phyloP scores from a whole-genome alignment of 1,140 invertebrate species.

The Lysiphlebus fabarum region DNA sequence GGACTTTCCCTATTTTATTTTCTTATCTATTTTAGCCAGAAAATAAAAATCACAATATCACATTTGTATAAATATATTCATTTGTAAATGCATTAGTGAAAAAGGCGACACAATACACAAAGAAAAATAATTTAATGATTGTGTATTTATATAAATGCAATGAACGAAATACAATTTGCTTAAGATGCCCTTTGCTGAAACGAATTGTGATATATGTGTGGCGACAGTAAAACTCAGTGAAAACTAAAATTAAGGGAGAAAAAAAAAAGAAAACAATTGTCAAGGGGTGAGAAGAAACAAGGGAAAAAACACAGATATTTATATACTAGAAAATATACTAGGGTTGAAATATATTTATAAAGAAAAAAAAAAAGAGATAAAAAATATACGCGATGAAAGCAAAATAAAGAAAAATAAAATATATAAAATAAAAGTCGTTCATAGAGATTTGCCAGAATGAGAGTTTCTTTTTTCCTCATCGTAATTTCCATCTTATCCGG shows the following conservation, averaged over 20 bases:
- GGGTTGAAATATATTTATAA: background rate
- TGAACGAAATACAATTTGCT: slow-evolving; percentile 41
- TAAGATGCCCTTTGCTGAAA: slow-evolving; percentile 35
- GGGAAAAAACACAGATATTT: slow-evolving; percentile 10
- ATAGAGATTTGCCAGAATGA: slow-evolving; percentile 29
- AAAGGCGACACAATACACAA: background rate
- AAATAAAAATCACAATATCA: too few relatives aligned
- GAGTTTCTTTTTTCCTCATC: slow-evolving; percentile 24
- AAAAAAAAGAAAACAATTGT: slow-evolving; percentile 5
- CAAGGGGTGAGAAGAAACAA: background rate
- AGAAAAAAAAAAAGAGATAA: slow-evolving; percentile 10
- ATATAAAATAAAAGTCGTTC: slow-evolving; percentile 15
- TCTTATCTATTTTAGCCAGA: too few relatives aligned
- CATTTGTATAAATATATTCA: background rate
- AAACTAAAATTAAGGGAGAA: background rate
- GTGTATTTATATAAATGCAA: slow-evolving; percentile 16
- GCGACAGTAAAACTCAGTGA: slow-evolving; percentile 1
- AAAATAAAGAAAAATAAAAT: slow-evolving; percentile 8
- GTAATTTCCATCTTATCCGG: slow-evolving; percentile 45
- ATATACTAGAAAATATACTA: background rate
- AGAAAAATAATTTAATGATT: slow-evolving; percentile 2
- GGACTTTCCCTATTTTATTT: background rate
- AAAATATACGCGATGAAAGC: background rate
- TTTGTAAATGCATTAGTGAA: slow-evolving; percentile 18
- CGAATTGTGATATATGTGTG: slow-evolving; percentile 17